Evolutionary conservation across 1,140 invertebrate species (phyloP), one percentile per base, ranked within the genome.

Genomic region (Thaumetopoea pityocampa): DNA sequence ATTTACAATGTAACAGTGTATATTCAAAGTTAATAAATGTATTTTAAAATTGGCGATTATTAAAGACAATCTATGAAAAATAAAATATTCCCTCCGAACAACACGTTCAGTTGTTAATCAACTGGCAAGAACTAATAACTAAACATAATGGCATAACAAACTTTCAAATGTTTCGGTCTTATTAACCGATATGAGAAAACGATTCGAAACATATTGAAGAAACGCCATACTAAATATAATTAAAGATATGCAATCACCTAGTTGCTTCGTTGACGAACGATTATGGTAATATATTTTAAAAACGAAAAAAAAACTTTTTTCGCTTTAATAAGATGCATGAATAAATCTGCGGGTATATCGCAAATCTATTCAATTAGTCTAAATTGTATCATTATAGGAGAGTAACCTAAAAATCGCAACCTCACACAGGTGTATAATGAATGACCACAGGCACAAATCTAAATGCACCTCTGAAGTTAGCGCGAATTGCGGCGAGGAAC

Each of bases 121-220:
- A 42, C 36, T 40, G 48, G 53, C 53, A 51, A 55, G 49, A 37
- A 24, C 20, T 51, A 45, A 22, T 26, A 35, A 38, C 16, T 44
- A 51, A 35, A 22, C 5, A 35, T 35, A 45, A 30, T 27, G 33
- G 23, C 23, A 32, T 30, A 27, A 28, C n/a, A n/a, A 36, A 38
- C 24, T 20, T 38, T 38, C 35, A 38, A 38, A 14, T 19, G 35
- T 23, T 7, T 29, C 17, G 14, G 6, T 36, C 33, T 17, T 17
- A 37, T 8, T 14, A 28, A 29, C 9, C 29, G 24, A 33, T 19
- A 7, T 47, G 26, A 40, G 37, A 41, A 33, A 24, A 23, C 9
- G 26, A 5, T 33, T 30, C 5, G 1, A 10, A 8, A 22, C 6
- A 19, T 18, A 10, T 11, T 26, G 24, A 17, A n/a, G 1, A 24